A percentile compares a stretch with the other conserved stretches of the same genome.
Evolutionary conservation across 2,797 vertebrate species (phyloP).

Genomic region (Onychomys arenicola): DNA sequence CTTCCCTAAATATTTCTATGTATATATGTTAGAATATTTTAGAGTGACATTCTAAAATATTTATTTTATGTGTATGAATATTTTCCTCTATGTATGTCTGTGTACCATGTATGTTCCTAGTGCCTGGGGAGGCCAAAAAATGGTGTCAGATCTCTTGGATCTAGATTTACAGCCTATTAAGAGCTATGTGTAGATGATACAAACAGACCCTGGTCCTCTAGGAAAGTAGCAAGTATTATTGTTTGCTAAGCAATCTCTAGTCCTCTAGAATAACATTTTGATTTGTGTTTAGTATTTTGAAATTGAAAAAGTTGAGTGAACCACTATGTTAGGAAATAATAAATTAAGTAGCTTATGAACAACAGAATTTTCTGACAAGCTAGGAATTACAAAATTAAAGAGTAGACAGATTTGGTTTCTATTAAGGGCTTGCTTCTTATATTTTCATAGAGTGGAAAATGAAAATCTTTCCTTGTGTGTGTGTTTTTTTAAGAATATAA

Average conservation of each 20-base stretch:
- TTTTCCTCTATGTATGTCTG: too few relatives aligned
- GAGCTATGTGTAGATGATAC: neutral
- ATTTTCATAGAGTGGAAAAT: neutral
- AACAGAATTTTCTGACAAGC: neutral
- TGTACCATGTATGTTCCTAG: neutral
- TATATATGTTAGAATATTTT: neutral
- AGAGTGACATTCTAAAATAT: neutral
- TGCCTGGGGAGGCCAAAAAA: neutral
- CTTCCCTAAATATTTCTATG: too few relatives aligned
- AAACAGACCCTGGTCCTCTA: too few relatives aligned
- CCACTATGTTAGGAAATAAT: neutral
- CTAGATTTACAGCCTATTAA: neutral
- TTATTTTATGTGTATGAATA: neutral
- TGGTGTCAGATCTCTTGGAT: neutral
- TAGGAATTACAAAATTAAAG: neutral
- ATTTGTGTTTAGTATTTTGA: neutral
- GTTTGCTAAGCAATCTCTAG: neutral
- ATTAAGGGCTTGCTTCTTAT: neutral
- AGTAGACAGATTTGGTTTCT: neutral
- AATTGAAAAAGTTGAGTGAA: neutral
- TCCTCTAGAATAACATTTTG: neutral
- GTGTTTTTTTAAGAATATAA: neutral
- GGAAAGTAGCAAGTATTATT: neutral
- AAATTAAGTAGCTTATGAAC: neutral
- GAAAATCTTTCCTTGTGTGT: too few relatives aligned